Evolutionary conservation across 2,888 invertebrate genomes (phyloP).

Genomic region (Selenia dentaria): DNA sequence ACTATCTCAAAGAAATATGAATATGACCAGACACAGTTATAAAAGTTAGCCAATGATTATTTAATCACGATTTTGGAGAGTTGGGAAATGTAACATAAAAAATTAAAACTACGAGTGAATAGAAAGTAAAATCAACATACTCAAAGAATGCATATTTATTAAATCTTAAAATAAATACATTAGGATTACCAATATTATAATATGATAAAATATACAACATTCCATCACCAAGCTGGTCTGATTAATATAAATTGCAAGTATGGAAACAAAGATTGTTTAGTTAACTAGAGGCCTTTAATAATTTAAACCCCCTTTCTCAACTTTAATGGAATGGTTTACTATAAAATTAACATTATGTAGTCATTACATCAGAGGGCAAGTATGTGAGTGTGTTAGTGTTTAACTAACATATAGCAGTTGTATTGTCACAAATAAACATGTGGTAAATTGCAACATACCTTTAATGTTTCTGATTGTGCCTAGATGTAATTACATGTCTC

Average conservation of each 20-base stretch:
- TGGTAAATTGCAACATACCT: too few species aligned
- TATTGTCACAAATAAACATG: too few species aligned
- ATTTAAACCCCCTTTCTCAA: not conserved
- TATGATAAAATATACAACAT: constrained; percentile 65
- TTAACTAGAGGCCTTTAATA: constrained; percentile 16
- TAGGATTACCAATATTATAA: constrained; percentile 60
- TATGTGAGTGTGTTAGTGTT: too few species aligned
- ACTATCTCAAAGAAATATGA: constrained; percentile 1
- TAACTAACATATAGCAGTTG: too few species aligned
- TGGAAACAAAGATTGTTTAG: constrained; percentile 17
- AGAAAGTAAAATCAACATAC: constrained; percentile 16
- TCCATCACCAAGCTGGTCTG: constrained; percentile 60
- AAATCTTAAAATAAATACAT: constrained; percentile 73
- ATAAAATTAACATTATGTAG: too few species aligned
- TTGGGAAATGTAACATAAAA: too few species aligned
- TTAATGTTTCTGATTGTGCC: too few species aligned
- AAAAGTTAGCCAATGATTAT: too few species aligned
- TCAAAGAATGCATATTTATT: constrained; percentile 72
- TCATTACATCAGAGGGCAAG: too few species aligned
- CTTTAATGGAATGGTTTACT: constrained; percentile 25
- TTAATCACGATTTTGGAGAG: too few species aligned
- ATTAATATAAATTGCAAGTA: constrained; percentile 29
- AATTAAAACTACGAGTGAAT: too few species aligned
- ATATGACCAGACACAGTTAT: not conserved
- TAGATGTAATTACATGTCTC: too few species aligned